Evolutionary conservation across 1,140 invertebrate species (phyloP).

Genomic region (Drosophila watanabei): DNA sequence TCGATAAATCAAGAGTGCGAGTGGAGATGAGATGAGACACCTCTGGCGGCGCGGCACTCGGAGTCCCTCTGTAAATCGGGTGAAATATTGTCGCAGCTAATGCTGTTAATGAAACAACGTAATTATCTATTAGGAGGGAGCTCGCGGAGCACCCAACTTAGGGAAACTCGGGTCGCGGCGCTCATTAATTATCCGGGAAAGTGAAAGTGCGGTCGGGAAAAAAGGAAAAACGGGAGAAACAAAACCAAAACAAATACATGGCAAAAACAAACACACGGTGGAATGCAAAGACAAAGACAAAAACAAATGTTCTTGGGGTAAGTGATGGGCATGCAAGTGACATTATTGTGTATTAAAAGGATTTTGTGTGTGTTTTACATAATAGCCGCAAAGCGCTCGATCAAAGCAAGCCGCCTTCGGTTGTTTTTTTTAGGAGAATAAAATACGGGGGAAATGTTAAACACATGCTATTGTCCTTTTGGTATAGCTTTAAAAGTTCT

Average conservation of each 20-base stretch:
- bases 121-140: constrained; percentile 76
- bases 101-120: constrained; percentile 83
- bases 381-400: constrained; percentile 30
- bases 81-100: constrained; percentile 81
- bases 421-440: background rate
- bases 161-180: constrained; percentile 42
- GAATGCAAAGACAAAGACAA: constrained; percentile 46
- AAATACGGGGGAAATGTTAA: background rate
- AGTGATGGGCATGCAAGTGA: constrained; percentile 57
- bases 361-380: constrained; percentile 62
- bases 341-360: constrained; percentile 73
- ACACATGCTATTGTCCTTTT: background rate
- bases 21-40: constrained; percentile 16
- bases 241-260: constrained; percentile 13
- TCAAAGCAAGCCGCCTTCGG: constrained; percentile 21
- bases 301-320: constrained; percentile 59
- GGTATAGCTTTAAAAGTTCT: background rate
- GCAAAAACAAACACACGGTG: constrained; percentile 13
- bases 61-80: constrained; percentile 41
- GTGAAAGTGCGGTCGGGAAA: constrained; percentile 46
- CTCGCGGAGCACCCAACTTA: constrained; percentile 69
- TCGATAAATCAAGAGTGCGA: constrained; percentile 70
- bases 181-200: constrained; percentile 77
- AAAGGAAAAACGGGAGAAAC: constrained; percentile 1
- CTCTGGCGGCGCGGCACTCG: constrained; percentile 14